Evolutionary conservation across 2,888 invertebrate genomes (phyloP).

Genomic region (Ametastegia equiseti): DNA sequence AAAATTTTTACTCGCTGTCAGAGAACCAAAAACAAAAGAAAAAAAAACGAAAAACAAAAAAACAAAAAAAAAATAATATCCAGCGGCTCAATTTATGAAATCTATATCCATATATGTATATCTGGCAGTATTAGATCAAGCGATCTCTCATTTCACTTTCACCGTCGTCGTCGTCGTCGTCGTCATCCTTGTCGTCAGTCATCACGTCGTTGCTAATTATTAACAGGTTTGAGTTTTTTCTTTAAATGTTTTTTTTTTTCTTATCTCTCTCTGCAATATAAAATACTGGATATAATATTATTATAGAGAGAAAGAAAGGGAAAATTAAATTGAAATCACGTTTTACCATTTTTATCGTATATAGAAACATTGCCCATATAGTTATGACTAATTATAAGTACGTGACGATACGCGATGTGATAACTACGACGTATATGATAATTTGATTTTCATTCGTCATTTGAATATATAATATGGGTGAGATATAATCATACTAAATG

Average conservation of each 20-base stretch:
- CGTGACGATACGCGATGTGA: background rate
- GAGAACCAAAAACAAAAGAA: too few relatives aligned
- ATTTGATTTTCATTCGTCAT: background rate
- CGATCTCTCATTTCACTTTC: background rate
- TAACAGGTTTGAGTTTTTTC: background rate
- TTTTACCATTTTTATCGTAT: background rate
- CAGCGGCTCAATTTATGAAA: too few relatives aligned
- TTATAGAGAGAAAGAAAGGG: background rate
- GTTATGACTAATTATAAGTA: too few relatives aligned
- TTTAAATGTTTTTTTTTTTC: background rate
- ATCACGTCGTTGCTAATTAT: constrained; percentile 1
- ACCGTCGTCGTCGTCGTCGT: background rate
- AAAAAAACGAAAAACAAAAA: too few relatives aligned
- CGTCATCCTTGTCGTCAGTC: background rate
- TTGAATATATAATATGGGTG: background rate
- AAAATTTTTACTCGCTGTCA: too few relatives aligned
- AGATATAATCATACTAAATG: background rate
- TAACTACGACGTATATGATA: background rate
- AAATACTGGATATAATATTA: background rate
- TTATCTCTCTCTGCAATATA: background rate
- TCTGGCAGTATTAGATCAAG: background rate
- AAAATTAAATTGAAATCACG: background rate
- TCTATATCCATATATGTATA: background rate
- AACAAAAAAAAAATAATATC: too few relatives aligned
- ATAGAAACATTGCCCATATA: background rate